Conservation (phyloP, 2,113 vertebrate genomes). For the Dipodomys stephensi region DNA sequence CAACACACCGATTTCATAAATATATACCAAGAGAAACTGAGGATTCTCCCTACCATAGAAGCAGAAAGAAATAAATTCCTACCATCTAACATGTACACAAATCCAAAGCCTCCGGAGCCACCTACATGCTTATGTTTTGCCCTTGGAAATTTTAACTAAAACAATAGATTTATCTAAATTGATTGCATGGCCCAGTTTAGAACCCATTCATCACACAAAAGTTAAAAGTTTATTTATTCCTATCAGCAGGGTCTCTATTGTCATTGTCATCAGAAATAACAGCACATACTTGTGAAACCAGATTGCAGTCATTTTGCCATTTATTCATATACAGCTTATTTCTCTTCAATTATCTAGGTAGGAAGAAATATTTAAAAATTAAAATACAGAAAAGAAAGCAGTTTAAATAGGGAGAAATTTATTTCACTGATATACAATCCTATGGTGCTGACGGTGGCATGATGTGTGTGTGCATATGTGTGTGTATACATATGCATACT, state of each 20-base stretch:
- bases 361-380: conserved; percentile 67
- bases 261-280: conserved; percentile 65
- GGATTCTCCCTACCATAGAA: not conserved
- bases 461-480: too few relatives aligned
- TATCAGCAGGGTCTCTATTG: conserved; percentile 45
- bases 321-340: conserved; percentile 66
- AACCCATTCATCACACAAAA: conserved; percentile 75
- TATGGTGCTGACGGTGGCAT: not conserved
- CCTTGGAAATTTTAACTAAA: conserved; percentile 71
- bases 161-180: conserved; percentile 63
- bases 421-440: conserved; percentile 22
- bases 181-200: conserved; percentile 68
- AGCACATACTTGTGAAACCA: conserved; percentile 47
- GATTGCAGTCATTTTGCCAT: conserved; percentile 69
- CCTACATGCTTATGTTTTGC: not conserved
- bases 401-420: conserved; percentile 18
- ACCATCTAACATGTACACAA: not conserved
- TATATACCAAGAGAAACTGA: conserved; percentile 5
- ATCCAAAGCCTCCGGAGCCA: conserved; percentile 48
- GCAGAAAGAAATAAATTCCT: conserved; percentile 45
- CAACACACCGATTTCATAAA: conserved; percentile 59
- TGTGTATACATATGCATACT: accelerated
- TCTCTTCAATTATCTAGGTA: conserved; percentile 71
- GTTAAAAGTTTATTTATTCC: conserved; percentile 78
- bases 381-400: conserved; percentile 65